Evolutionary conservation across 2,113 vertebrate genomes (phyloP).

Genomic region (Passer montanus): DNA sequence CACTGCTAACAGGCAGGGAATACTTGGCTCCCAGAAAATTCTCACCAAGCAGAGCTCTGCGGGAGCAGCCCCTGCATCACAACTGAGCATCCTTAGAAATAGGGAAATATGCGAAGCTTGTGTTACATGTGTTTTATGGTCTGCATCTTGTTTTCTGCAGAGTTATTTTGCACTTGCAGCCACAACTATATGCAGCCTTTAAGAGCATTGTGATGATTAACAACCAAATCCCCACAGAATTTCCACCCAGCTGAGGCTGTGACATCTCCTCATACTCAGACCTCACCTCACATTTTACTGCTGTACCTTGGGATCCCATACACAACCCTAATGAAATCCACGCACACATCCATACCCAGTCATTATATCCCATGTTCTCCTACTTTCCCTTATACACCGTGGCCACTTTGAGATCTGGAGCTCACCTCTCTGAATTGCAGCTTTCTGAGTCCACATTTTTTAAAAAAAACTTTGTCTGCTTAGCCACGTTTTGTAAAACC

Average conservation of each 20-base stretch:
- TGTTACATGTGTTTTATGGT: fast-evolving
- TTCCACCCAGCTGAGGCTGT: not conserved
- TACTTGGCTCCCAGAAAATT: not conserved
- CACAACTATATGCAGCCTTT: not conserved
- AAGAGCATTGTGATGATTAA: not conserved
- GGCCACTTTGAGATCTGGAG: not conserved
- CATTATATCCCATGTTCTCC: not conserved
- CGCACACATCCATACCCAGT: not conserved
- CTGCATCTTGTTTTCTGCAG: not conserved
- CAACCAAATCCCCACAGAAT: not conserved
- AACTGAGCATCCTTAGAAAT: not conserved
- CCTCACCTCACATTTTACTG: not conserved
- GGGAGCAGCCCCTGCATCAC: not conserved
- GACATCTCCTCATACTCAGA: not conserved
- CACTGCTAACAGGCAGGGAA: not conserved
- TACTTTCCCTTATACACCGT: not conserved
- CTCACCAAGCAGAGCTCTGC: not conserved
- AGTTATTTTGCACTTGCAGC: not conserved
- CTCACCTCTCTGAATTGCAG: not conserved
- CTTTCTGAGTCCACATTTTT: not conserved
- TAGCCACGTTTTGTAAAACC: not conserved
- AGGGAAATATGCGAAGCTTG: not conserved
- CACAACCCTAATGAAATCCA: not conserved
- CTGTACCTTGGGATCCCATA: not conserved
- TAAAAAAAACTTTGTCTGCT: not conserved